Percentiles rank a stretch among this genome's conserved stretches.
Evolutionary conservation across 2,888 invertebrate species (phyloP).

Genomic region (Aradus depressus): DNA sequence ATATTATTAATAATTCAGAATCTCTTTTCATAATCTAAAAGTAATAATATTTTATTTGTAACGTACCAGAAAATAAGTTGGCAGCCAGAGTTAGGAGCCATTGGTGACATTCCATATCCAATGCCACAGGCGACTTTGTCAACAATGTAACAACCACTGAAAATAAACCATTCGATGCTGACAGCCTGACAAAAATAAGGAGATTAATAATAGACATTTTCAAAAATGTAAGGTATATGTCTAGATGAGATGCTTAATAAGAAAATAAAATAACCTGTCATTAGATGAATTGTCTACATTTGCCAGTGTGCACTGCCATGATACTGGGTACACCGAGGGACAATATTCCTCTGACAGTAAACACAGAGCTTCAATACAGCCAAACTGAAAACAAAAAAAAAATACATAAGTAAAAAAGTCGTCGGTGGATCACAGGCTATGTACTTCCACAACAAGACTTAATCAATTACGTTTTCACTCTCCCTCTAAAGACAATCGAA

Average conservation of each 20-base stretch:
- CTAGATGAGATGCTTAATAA: background rate
- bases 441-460: too few relatives aligned
- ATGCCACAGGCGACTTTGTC: conserved; percentile 41
- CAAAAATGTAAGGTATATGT: background rate
- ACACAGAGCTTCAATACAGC: conserved; percentile 57
- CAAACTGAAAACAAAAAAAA: conserved; percentile 40
- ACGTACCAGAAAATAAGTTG: conserved; percentile 41
- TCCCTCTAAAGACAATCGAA: too few relatives aligned
- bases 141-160: conserved; percentile 35
- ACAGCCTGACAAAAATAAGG: conserved; percentile 12
- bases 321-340: conserved; percentile 52
- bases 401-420: too few relatives aligned
- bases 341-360: conserved; percentile 53
- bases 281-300: background rate
- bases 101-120: conserved; percentile 44
- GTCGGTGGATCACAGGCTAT: too few relatives aligned
- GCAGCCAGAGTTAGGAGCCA: conserved; percentile 43
- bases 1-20: too few relatives aligned
- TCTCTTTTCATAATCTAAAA: too few relatives aligned
- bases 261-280: background rate
- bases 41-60: too few relatives aligned
- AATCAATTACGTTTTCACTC: too few relatives aligned
- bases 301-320: conserved; percentile 50
- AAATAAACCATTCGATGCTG: conserved; percentile 25
- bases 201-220: background rate